phyloP scores from a whole-genome alignment of 1,140 invertebrate species.

The Leptinotarsa lineolata region DNA sequence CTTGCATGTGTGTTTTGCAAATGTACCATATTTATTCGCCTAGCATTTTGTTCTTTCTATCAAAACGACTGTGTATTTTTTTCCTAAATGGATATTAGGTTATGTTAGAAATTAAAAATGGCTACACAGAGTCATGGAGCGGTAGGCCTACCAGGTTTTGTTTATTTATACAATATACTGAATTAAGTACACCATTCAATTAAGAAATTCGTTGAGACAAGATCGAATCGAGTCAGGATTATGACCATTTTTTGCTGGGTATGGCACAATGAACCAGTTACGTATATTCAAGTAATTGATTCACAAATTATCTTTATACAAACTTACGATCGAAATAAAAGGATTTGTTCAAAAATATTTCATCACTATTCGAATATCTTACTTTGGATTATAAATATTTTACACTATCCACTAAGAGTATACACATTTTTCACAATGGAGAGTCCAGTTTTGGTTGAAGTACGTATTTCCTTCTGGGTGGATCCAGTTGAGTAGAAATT shows the following conservation, averaged over 20 bases:
- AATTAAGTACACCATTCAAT: too few species aligned
- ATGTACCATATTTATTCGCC: too few species aligned
- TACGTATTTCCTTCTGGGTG: constrained; percentile 45
- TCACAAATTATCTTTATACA: constrained; percentile 27
- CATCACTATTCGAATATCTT: constrained; percentile 42
- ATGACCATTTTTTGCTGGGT: constrained; percentile 30
- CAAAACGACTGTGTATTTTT: too few species aligned
- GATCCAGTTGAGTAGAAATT: constrained; percentile 42
- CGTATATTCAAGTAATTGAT: constrained; percentile 31
- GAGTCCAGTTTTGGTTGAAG: constrained; percentile 48
- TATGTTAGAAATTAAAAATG: too few species aligned
- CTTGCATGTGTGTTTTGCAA: too few species aligned
- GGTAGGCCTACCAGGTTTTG: too few species aligned
- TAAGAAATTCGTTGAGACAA: too few species aligned
- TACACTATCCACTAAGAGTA: constrained; percentile 52
- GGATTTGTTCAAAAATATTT: constrained; percentile 40
- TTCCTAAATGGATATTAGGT: too few species aligned
- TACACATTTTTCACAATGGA: constrained; percentile 50
- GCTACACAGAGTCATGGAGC: too few species aligned
- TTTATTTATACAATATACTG: too few species aligned
- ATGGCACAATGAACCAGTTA: constrained; percentile 45
- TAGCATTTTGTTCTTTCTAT: too few species aligned
- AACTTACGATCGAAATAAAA: constrained; percentile 13
- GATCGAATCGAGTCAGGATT: too few species aligned
- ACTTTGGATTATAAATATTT: constrained; percentile 46